These are phyloP conservation scores for Coregonus ussuriensis DNA, from an alignment of 2,797 vertebrate species.

Conservation along the genomic window DNA sequence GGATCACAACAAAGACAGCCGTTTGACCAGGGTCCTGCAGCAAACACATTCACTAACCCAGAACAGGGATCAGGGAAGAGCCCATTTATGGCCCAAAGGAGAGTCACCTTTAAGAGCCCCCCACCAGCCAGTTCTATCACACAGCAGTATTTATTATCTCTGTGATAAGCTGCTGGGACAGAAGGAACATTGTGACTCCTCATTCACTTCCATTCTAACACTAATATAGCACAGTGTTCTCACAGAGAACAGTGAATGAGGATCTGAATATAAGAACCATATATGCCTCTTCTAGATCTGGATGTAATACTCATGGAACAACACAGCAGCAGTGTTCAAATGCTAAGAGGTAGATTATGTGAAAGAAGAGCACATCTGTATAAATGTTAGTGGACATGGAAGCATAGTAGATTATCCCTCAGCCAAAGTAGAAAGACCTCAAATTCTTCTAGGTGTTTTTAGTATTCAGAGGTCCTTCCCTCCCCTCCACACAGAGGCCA, in stretches of 20 bases:
- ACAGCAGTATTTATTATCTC: neutral
- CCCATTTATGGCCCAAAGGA: conserved; percentile 15
- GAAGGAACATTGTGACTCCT: neutral
- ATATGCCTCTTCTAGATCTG: neutral
- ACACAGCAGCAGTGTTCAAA: neutral
- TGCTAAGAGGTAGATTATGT: neutral
- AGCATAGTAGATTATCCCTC: neutral
- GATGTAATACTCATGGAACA: no score
- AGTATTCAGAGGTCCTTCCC: neutral
- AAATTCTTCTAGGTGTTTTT: neutral
- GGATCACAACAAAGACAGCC: conserved; percentile 4
- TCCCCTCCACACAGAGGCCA: neutral
- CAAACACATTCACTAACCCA: conserved; percentile 16
- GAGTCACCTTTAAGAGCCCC: conserved; percentile 41
- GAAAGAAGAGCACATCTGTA: neutral
- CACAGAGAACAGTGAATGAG: neutral
- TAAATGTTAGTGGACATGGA: neutral
- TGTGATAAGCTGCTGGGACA: neutral
- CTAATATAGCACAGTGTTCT: neutral
- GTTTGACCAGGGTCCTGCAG: no score
- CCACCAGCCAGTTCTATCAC: conserved; percentile 23
- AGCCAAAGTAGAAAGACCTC: neutral
- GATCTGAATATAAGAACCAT: neutral
- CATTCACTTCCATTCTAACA: neutral
- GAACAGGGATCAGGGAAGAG: neutral